Conservation (phyloP, 1,140 invertebrate genomes). For the Achroia grisella region DNA sequence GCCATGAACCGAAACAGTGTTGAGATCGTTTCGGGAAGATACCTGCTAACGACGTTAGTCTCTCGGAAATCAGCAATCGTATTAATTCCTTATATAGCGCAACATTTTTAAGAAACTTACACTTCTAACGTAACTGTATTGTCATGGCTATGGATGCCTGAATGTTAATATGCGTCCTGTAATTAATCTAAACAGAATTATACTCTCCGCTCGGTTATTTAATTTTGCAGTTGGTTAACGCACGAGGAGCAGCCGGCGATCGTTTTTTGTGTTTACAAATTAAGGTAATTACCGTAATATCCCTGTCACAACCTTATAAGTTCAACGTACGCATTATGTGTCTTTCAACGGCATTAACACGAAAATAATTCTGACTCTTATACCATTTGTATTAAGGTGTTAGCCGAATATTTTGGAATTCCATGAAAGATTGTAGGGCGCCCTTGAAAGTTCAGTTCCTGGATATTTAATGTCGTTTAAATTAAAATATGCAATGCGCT, state of each 20-base stretch:
- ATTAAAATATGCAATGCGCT: conserved; percentile 34
- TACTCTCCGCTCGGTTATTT: conserved; percentile 20
- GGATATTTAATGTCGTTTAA: conserved; percentile 54
- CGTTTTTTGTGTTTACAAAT: conserved; percentile 61
- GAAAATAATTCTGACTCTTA: conserved; percentile 28
- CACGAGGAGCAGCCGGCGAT: conserved; percentile 23
- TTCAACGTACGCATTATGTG: conserved; percentile 52
- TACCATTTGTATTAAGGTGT: conserved; percentile 25
- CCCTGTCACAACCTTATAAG: conserved; percentile 60
- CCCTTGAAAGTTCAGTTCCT: conserved; percentile 45
- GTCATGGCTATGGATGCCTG: too few relatives aligned
- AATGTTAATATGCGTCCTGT: background rate
- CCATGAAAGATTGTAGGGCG: conserved; percentile 39
- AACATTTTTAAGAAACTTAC: too few relatives aligned
- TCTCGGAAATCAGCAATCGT: background rate
- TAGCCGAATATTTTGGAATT: conserved; percentile 25
- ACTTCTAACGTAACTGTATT: too few relatives aligned
- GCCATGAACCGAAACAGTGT: conserved; percentile 14
- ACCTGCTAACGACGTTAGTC: conserved; percentile 5
- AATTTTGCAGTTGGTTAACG: conserved; percentile 31
- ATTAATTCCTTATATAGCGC: too few relatives aligned
- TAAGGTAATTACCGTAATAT: conserved; percentile 61
- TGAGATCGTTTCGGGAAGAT: conserved; percentile 26
- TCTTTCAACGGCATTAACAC: conserved; percentile 6
- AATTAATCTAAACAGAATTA: background rate